phyloP scores from a whole-genome alignment of 1,140 invertebrate species.

The Drosophila ercepeae region DNA sequence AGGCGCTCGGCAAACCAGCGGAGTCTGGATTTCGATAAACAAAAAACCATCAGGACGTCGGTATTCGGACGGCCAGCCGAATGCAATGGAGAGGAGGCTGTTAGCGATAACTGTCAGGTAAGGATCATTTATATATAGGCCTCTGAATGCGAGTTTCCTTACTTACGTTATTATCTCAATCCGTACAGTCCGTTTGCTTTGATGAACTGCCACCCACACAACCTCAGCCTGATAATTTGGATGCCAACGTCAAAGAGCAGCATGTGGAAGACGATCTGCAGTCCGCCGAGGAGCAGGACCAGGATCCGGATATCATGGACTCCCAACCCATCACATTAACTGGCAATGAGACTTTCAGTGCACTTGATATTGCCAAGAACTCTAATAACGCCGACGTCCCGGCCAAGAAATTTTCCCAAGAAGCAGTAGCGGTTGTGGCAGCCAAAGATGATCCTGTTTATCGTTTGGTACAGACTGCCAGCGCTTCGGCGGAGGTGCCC shows the following conservation, averaged over 20 bases:
- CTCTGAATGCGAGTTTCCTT: no score
- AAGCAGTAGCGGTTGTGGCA: conserved; percentile 30
- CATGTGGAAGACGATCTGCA: conserved; percentile 66
- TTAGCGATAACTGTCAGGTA: conserved; percentile 74
- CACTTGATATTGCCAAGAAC: conserved; percentile 46
- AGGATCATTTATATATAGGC: neutral
- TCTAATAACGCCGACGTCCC: conserved; percentile 54
- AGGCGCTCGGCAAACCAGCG: conserved; percentile 60
- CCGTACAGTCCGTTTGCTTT: conserved; percentile 66
- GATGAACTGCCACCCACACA: conserved; percentile 58
- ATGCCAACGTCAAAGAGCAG: conserved; percentile 69
- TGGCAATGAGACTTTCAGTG: conserved; percentile 37
- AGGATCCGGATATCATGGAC: conserved; percentile 46
- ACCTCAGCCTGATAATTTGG: conserved; percentile 53
- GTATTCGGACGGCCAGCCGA: conserved; percentile 66
- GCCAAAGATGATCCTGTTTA: conserved; percentile 49
- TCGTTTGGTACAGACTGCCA: conserved; percentile 20
- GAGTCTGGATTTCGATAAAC: conserved; percentile 61
- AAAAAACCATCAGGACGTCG: conserved; percentile 51
- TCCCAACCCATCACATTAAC: conserved; percentile 12
- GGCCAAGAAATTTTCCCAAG: conserved; percentile 47
- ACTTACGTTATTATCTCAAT: neutral
- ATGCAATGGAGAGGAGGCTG: conserved; percentile 61
- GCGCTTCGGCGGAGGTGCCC: conserved; percentile 18
- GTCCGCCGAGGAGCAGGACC: conserved; percentile 57